Percentiles rank a stretch among this genome's conserved stretches.
These are phyloP conservation scores for Notothenia coriiceps DNA, from an alignment of 2,113 vertebrate genomes.

Conservation along the genomic window DNA sequence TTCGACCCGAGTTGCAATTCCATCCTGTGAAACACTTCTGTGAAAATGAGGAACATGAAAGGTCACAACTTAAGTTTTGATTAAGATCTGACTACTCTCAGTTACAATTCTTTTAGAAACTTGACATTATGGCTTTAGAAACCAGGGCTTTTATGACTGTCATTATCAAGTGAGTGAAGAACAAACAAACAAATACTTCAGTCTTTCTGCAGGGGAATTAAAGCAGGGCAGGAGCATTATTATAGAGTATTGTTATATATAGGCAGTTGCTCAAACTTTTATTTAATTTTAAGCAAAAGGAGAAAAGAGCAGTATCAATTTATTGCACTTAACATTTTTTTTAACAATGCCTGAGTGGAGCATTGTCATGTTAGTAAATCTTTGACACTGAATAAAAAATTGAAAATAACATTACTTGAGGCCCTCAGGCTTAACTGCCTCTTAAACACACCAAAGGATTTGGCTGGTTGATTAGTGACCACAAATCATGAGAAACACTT, in stretches of 20 bases:
- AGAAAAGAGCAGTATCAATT: not conserved
- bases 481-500: too few relatives aligned
- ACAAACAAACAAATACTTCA: not conserved
- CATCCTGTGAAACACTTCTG: constrained; percentile 9
- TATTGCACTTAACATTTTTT: not conserved
- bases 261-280: not conserved
- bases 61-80: not conserved
- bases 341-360: too few relatives aligned
- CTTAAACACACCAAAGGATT: too few relatives aligned
- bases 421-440: too few relatives aligned
- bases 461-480: too few relatives aligned
- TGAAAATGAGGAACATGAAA: not conserved
- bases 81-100: constrained; percentile 14
- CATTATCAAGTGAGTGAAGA: not conserved
- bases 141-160: not conserved
- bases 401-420: too few relatives aligned
- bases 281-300: not conserved
- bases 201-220: not conserved
- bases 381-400: not conserved
- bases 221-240: not conserved
- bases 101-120: not conserved
- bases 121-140: not conserved
- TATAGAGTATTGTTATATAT: too few relatives aligned
- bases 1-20: constrained; percentile 32
- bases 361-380: not conserved